phyloP scores from a whole-genome alignment of 1,140 invertebrate species.

The Drosophila tani region DNA sequence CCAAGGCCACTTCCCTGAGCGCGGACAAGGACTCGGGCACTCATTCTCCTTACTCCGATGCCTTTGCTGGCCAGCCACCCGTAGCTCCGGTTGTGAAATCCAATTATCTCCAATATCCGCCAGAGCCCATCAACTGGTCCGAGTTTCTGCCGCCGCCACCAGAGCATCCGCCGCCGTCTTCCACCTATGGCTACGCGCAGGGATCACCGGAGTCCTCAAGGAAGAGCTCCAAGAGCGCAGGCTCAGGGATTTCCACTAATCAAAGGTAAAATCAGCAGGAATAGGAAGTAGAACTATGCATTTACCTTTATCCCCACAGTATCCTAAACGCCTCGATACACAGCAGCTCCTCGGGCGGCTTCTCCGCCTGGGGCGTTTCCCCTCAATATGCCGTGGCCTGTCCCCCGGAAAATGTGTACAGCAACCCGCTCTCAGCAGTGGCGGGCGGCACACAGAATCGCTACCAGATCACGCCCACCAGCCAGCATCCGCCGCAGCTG shows the following conservation, averaged over 20 bases:
- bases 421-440: conserved; percentile 79
- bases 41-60: conserved; percentile 85
- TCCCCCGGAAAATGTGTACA: conserved; percentile 77
- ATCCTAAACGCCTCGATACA: conserved; percentile 82
- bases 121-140: conserved; percentile 90
- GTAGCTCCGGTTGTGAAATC: conserved; percentile 80
- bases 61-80: conserved; percentile 51
- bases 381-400: conserved; percentile 70
- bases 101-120: conserved; percentile 85
- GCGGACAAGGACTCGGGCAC: conserved; percentile 86
- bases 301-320: conserved; percentile 34
- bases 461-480: conserved; percentile 83
- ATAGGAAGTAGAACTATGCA: no score
- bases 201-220: conserved; percentile 82
- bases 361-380: conserved; percentile 81
- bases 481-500: conserved; percentile 79
- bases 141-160: conserved; percentile 92
- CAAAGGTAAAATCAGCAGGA: conserved; percentile 62
- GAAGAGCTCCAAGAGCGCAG: conserved; percentile 82
- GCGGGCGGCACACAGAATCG: conserved; percentile 74
- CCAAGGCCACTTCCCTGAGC: conserved; percentile 85
- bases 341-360: conserved; percentile 83
- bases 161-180: conserved; percentile 90
- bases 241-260: conserved; percentile 82
- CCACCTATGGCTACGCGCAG: conserved; percentile 74